These are phyloP conservation scores for Crambe crambe DNA, from an alignment of 37 sponge, comb jelly and placozoan species.

Conservation along the genomic window DNA sequence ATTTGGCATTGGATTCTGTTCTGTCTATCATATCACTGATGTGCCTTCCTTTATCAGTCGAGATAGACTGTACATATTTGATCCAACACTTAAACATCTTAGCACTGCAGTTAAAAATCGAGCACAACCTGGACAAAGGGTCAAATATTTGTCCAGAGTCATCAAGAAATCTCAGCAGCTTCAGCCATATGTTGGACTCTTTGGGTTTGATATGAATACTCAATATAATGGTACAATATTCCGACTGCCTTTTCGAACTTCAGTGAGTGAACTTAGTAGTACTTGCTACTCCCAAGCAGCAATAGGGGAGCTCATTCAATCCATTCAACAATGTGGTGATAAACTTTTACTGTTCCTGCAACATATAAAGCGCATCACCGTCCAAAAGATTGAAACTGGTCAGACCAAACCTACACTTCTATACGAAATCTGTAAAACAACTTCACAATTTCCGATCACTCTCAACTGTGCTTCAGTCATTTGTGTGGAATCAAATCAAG, in stretches of 20 bases:
- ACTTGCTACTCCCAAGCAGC: constrained; percentile 30
- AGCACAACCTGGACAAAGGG: constrained; percentile 46
- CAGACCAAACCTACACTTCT: background rate
- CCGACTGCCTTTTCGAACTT: constrained; percentile 59
- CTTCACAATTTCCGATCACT: background rate
- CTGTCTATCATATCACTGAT: constrained; percentile 80
- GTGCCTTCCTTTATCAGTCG: constrained; percentile 65
- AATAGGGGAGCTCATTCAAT: constrained; percentile 15
- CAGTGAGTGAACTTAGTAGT: constrained; percentile 52
- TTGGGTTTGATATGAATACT: constrained; percentile 27
- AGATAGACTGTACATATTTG: constrained; percentile 65
- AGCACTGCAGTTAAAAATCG: constrained; percentile 40
- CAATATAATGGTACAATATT: constrained; percentile 59
- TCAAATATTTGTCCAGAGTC: constrained; percentile 25
- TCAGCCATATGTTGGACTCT: constrained; percentile 56
- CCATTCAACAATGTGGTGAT: constrained; percentile 23
- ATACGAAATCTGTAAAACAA: background rate
- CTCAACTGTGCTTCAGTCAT: background rate
- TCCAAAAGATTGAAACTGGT: constrained; percentile 18
- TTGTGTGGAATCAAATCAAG: background rate
- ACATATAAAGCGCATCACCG: constrained; percentile 37
- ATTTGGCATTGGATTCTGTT: constrained; percentile 77
- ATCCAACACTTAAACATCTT: constrained; percentile 57
- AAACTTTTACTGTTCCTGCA: constrained; percentile 56
- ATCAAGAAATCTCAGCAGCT: constrained; percentile 40